A percentile compares a stretch with the other conserved stretches of the same genome.
Conservation (phyloP, 2,113 vertebrate species). For the Macquaria ambigua region DNA sequence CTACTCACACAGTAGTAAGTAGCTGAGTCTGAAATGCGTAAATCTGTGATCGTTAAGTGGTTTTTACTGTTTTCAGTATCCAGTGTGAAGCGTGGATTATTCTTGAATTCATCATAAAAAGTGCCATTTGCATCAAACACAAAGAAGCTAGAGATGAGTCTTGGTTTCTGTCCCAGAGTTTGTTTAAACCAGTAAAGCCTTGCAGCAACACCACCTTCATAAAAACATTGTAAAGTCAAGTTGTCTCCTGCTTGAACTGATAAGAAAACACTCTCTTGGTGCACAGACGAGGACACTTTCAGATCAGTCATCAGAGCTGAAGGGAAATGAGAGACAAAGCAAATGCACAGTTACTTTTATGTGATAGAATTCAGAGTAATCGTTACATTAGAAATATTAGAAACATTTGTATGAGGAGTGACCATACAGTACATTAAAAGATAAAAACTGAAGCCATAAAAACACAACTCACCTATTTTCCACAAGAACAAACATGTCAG, state of each 20-base stretch:
- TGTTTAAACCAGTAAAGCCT: slow-evolving; percentile 63
- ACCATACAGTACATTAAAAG: too few relatives aligned
- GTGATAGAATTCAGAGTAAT: too few relatives aligned
- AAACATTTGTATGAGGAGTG: too few relatives aligned
- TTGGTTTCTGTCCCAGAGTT: slow-evolving; percentile 50
- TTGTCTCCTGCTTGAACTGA: too few relatives aligned
- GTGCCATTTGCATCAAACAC: not conserved
- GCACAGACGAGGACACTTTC: too few relatives aligned
- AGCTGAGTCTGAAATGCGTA: slow-evolving; percentile 46
- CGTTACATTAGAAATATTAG: too few relatives aligned
- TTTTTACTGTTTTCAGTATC: not conserved
- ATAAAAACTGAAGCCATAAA: not conserved
- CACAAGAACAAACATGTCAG: slow-evolving; percentile 20
- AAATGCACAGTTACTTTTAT: too few relatives aligned
- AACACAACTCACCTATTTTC: slow-evolving; percentile 33
- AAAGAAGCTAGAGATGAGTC: slow-evolving; percentile 28
- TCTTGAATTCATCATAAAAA: slow-evolving; percentile 48
- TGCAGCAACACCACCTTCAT: too few relatives aligned
- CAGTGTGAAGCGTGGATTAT: slow-evolving; percentile 32
- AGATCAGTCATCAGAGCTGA: too few relatives aligned
- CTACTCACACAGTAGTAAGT: slow-evolving; percentile 51
- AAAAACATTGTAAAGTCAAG: too few relatives aligned
- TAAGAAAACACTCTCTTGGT: too few relatives aligned
- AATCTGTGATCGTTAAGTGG: slow-evolving; percentile 42
- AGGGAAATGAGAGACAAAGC: too few relatives aligned